phyloP scores from a whole-genome alignment of 2,113 vertebrate species.

The Hemichromis elongatus region DNA sequence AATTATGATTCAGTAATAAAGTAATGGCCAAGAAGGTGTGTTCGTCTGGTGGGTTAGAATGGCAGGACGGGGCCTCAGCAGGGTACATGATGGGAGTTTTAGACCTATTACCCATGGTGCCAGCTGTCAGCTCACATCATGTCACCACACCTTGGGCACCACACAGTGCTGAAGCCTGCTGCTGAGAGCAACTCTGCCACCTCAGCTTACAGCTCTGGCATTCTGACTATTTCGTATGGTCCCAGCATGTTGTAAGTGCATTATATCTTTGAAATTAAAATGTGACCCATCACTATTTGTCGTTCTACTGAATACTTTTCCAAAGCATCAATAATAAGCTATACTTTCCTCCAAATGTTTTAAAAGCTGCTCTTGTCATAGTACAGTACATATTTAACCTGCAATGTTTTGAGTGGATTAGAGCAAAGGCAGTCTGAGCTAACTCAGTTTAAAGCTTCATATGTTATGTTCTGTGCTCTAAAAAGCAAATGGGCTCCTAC shows the following conservation, averaged over 20 bases:
- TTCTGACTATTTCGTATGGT: neutral
- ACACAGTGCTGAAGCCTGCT: conserved; percentile 49
- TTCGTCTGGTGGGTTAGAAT: neutral
- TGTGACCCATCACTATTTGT: neutral
- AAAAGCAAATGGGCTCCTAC: neutral
- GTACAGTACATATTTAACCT: neutral
- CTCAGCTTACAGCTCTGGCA: neutral
- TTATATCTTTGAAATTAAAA: neutral
- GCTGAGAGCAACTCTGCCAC: conserved; percentile 37
- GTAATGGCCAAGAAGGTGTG: neutral
- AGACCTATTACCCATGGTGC: conserved; percentile 49
- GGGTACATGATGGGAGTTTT: conserved; percentile 49
- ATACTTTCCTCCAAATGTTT: neutral
- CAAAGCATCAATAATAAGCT: neutral
- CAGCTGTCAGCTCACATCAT: conserved; percentile 59
- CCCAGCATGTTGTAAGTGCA: neutral
- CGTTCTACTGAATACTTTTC: neutral
- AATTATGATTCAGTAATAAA: neutral
- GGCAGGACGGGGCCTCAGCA: conserved; percentile 18
- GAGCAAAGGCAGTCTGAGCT: neutral
- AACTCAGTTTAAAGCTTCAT: conserved; percentile 5
- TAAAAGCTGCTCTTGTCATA: neutral
- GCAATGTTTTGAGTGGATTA: neutral
- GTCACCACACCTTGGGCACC: conserved; percentile 58
- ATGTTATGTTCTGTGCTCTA: neutral